Conservation (phyloP, 2,113 vertebrate species). For the Blennius ocellaris region DNA sequence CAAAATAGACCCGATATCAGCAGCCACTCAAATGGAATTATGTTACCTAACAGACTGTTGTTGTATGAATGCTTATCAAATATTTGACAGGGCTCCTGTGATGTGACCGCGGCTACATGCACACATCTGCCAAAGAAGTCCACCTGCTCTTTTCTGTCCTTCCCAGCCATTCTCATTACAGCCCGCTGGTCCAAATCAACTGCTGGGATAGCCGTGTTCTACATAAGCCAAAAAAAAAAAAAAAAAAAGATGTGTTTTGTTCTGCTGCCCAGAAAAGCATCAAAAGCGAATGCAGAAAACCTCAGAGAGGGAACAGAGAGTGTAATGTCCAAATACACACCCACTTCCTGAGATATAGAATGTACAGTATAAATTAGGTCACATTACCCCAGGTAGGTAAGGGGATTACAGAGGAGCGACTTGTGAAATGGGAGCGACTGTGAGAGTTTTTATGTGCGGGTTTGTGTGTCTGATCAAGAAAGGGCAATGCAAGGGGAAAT, state of each 20-base stretch:
- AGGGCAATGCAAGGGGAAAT: constrained; percentile 52
- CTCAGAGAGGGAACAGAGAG: constrained; percentile 41
- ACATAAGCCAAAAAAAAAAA: constrained; percentile 34
- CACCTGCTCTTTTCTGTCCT: constrained; percentile 66
- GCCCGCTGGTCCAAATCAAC: constrained; percentile 38
- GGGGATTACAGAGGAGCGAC: not conserved
- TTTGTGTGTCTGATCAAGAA: constrained; percentile 19
- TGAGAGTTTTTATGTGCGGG: constrained; percentile 11
- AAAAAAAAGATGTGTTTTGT: constrained; percentile 37
- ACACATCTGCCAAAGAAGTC: constrained; percentile 44
- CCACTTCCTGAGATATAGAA: constrained; percentile 15
- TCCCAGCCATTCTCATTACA: constrained; percentile 51
- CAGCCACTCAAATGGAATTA: constrained; percentile 26
- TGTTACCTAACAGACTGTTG: constrained; percentile 58
- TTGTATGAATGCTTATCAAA: constrained; percentile 41
- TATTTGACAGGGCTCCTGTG: constrained; percentile 34
- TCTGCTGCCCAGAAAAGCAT: constrained; percentile 55
- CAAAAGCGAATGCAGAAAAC: constrained; percentile 41
- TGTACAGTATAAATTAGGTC: too few relatives aligned
- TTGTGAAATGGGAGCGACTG: constrained; percentile 22
- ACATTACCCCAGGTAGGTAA: too few relatives aligned
- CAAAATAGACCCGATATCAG: constrained; percentile 58
- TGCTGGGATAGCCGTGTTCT: constrained; percentile 45
- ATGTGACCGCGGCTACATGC: constrained; percentile 22
- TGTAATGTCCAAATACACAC: constrained; percentile 41